Percentiles rank a stretch among this genome's conserved stretches.
These are phyloP conservation scores for Huso huso DNA, from an alignment of 2,797 vertebrate species.

Conservation along the genomic window DNA sequence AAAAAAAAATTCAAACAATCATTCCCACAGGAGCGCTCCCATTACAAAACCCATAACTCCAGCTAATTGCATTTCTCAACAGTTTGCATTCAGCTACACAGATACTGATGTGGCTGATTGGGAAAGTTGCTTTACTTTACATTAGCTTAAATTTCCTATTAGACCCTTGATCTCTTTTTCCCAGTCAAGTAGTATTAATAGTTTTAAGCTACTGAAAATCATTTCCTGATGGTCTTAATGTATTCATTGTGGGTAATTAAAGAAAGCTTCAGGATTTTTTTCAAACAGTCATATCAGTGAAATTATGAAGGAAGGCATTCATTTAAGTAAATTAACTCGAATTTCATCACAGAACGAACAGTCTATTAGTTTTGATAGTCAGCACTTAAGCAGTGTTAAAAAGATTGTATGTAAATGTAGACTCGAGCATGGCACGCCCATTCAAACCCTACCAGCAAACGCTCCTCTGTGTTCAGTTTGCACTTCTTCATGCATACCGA, in stretches of 20 bases:
- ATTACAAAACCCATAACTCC: background rate
- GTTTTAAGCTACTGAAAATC: conserved; percentile 4
- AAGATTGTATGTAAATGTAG: no score
- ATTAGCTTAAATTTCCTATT: conserved; percentile 8
- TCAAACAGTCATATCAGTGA: background rate
- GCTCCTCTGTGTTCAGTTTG: no score
- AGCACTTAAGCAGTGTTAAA: no score
- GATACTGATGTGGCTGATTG: conserved; percentile 1
- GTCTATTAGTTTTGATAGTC: no score
- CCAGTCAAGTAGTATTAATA: conserved; percentile 10
- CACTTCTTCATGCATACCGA: no score
- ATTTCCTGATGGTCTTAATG: background rate
- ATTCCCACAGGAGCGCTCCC: background rate
- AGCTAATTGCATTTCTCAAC: conserved; percentile 2
- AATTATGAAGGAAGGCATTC: background rate
- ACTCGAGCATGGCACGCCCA: no score
- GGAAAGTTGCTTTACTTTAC: background rate
- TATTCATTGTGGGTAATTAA: conserved; percentile 11
- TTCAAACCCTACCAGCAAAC: no score
- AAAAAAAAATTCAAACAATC: background rate
- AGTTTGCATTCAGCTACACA: background rate
- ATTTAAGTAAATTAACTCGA: no score
- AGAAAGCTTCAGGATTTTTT: background rate
- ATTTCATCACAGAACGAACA: no score
- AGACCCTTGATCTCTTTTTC: conserved; percentile 5